Evolutionary conservation across 2,113 vertebrate genomes (phyloP), one percentile per base, ranked within the genome.

Genomic region (Vulpes ferrilata): DNA sequence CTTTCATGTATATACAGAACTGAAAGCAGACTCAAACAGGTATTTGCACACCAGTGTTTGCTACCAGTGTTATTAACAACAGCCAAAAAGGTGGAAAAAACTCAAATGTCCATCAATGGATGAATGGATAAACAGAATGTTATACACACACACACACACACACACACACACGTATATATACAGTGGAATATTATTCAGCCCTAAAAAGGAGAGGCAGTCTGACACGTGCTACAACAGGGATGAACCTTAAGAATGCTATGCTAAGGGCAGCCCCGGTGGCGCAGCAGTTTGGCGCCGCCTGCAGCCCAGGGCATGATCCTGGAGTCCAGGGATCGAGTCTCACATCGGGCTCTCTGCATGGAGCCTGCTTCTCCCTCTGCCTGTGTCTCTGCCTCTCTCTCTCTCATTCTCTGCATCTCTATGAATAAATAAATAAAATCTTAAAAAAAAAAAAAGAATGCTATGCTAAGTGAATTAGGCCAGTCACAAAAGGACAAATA

Each of bases 291-390:
- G 43, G 43, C 23, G 2, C 73, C 4, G 23, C 25, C 43, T 48
- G 48, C 7, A 10, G 43, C 43, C 51, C 73, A 78, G 43, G 43
- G 16, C 13, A 2, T 78, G 3, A 51, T 30, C 43, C 12, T 25
- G 17, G 12, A 15, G 43, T 1, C 15, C 43, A 4, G 67, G 67
- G 67, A 69, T 69, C 8, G 7, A 78, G 13, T 16, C 43, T 25
- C 7, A 1, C 3, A 9, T 27, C 13, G 3, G 13, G 43, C 43
- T 78, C 15, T 15, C 3, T 30, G 74, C 6, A 1, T 1, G 43
- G 25, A 30, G 13, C 43, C 74, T 78, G 43, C 3, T 78, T 69
- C 67, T 69, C 67, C 67, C 16, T n/a, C 32, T 17, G 30, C 65
- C 32, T 19, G 64, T 27, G 1, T 8, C 15, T 67, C 64, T 16